phyloP scores from a whole-genome alignment of 37 sponge, comb jelly and placozoan species.

The Theonella swinhoei region DNA sequence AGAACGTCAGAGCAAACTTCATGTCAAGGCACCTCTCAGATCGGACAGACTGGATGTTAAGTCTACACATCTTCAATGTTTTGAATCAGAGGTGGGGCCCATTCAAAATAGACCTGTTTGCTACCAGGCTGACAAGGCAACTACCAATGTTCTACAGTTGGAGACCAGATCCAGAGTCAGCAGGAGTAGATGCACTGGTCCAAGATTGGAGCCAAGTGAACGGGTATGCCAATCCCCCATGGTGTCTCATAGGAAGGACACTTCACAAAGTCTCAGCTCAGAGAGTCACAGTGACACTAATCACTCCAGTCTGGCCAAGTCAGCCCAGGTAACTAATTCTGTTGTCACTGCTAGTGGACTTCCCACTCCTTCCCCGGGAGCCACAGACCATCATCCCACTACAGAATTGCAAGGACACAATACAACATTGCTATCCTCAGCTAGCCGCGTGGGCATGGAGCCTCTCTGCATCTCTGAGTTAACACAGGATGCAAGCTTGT shows the following conservation, averaged over 20 bases:
- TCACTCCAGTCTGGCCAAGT: not conserved
- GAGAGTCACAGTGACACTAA: not conserved
- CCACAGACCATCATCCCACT: not conserved
- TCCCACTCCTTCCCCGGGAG: not conserved
- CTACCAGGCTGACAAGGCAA: constrained; percentile 25
- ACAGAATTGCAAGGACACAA: not conserved
- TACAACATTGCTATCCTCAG: not conserved
- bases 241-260: not conserved
- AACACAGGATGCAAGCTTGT: too few relatives aligned
- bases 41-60: constrained; percentile 16
- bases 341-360: not conserved
- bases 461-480: too few relatives aligned
- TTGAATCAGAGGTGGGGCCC: not conserved
- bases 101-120: constrained; percentile 28
- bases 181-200: not conserved
- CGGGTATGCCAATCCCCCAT: constrained; percentile 5
- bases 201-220: not conserved
- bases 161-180: constrained; percentile 18
- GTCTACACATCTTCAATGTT: not conserved
- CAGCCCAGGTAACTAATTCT: not conserved
- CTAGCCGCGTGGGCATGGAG: constrained; percentile 8
- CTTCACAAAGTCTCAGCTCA: constrained; percentile 13
- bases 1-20: constrained; percentile 8
- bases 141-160: constrained; percentile 17
- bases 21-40: not conserved